phyloP scores from a whole-genome alignment of 2,113 vertebrate species.

The Kryptolebias marmoratus region DNA sequence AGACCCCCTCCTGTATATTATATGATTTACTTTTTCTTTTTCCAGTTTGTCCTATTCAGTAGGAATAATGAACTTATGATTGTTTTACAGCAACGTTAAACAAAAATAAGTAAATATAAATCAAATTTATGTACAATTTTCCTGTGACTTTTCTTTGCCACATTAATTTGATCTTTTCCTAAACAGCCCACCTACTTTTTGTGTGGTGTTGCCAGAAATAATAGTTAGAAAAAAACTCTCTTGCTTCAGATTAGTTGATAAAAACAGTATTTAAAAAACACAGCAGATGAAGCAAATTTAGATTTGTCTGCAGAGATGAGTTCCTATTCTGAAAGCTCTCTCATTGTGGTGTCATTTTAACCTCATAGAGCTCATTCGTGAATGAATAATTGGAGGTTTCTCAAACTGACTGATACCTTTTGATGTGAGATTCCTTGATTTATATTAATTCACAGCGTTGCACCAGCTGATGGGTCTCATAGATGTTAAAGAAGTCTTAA shows the following conservation, averaged over 20 bases:
- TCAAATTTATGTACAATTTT: background rate
- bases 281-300: constrained; percentile 43
- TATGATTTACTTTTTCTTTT: no score
- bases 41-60: no score
- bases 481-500: constrained; percentile 42
- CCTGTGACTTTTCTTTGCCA: constrained; percentile 22
- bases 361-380: constrained; percentile 48
- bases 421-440: constrained; percentile 41
- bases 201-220: background rate
- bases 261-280: constrained; percentile 49
- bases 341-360: constrained; percentile 53
- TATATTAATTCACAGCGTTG: constrained; percentile 32
- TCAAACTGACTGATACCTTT: constrained; percentile 40
- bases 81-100: no score
- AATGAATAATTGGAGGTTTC: constrained; percentile 55
- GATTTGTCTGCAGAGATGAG: constrained; percentile 23
- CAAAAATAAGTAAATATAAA: no score
- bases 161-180: constrained; percentile 19
- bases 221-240: constrained; percentile 19
- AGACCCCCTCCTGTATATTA: no score
- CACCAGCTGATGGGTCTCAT: constrained; percentile 36
- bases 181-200: constrained; percentile 25
- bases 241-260: constrained; percentile 46
- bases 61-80: no score
- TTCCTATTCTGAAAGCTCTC: constrained; percentile 36